Base-by-base conservation (phyloP, 2,797 vertebrate genomes). In the Gobio occitaniae region DNA sequence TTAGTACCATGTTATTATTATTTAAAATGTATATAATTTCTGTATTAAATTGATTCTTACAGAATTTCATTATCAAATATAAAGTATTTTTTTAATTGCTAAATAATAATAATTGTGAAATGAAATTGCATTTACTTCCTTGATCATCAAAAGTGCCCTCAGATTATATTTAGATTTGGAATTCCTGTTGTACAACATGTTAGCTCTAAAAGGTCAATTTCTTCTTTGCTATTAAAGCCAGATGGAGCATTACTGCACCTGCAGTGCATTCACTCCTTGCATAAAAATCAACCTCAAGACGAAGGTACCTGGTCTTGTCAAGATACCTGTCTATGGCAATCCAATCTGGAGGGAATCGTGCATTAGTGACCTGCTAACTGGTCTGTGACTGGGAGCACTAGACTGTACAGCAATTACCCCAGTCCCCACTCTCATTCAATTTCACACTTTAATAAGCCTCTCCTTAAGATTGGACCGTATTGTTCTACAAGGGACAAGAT, bases 391-490 rank as follows among this genome's bases (percentile, higher is more conserved):
- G 48, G 80, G 59, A 78, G 71, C 70, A 44, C 78, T 59, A 65
- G 77, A 80, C 80, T 85, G 68, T 82, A 81, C 82, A 84, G 80
- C 84, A 84, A 89, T 91, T 88, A 88, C 82, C 10, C 78, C 70
- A 83, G 68, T 76, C 75, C 61, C 25, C 82, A 68, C 75, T 75
- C n/a, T 78, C 70, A 63, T 80, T 87, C 71, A 87, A 87, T 88
- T 88, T 87, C 85, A 88, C 86, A 88, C 76, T 85, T 88, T 90
- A 89, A 88, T 88, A 89, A 89, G 78, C 68, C 44, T 65, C 13
- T 68, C 66, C 69, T 52, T 48, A 50, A 82, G 85, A 88, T 84
- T 82, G 47, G 41, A 83, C 68, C 52, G 36, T 72, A 82, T 80
- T 47, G 65, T 80, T 48, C 48, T 59, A 41, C 78, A 44, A 38